Evolutionary conservation across 1,140 invertebrate species (phyloP), one percentile per base, ranked within the genome.

Genomic region (Sycobia sp.): DNA sequence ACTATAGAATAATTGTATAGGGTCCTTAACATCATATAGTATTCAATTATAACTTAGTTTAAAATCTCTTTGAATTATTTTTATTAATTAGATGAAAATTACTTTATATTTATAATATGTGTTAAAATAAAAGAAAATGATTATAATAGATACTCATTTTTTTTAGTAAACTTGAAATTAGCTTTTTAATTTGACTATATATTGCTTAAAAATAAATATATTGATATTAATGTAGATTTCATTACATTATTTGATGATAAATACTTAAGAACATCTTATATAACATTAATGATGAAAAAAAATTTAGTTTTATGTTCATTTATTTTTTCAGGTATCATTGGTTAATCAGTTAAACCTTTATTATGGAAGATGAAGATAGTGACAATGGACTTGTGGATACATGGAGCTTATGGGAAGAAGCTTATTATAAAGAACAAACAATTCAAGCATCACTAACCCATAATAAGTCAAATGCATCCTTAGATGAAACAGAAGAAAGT

Each of bases 351-450:
- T 39, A 41, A 43, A 62, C 60, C 50, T 57, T 66, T 76, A 80
- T 73, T 81, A 82, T 82, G 80, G 80, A 82, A 75, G 80, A 82
- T 80, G 80, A 80, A 36, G 78, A 80, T 67, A 74, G 73, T 67
- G 79, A 82, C 41, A 65, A 69, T 66, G 71, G 71, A 73, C 68
- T 74, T 49, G 67, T 71, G 68, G 75, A 82, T 57, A 66, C 70
- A 65, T 74, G 75, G 75, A 72, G 54, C 47, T 68, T 71, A 58
- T 67, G 71, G 57, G 73, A 73, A n/a, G 71, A 76, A 41, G 65
- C 70, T 27, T 66, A 67, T 65, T 72, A 73, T 66, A 72, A 74
- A 55, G 73, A 74, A 63, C 53, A 69, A 36, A 56, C 67, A 43
- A 60, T 73, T 44, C 67, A 71, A 20, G 69, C 73, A 54, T 63